Percentiles rank a stretch among this genome's conserved stretches.
phyloP scores from a whole-genome alignment of 1,140 invertebrate species.

The Druon quercuslanigerum region DNA sequence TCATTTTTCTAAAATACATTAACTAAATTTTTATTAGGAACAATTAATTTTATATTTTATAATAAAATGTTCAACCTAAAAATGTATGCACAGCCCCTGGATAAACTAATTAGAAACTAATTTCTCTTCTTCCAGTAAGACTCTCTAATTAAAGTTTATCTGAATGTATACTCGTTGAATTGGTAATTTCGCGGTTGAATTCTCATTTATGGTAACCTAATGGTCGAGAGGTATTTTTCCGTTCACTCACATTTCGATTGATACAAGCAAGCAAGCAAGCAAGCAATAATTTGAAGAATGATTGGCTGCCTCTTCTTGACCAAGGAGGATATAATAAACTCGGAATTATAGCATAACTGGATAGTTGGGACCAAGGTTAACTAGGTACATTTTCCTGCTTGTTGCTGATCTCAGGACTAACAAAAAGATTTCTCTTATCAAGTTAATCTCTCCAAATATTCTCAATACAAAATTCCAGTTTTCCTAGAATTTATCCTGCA shows the following conservation, averaged over 20 bases:
- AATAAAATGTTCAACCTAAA: no score
- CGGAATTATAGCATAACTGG: neutral
- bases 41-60: no score
- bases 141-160: no score
- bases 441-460: neutral
- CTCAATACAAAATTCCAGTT: no score
- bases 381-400: neutral
- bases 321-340: neutral
- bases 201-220: neutral
- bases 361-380: neutral
- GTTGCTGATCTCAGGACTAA: neutral
- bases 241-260: neutral
- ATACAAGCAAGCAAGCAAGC: neutral
- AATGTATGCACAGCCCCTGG: no score
- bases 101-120: no score
- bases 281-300: conserved; percentile 9
- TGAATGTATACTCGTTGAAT: no score
- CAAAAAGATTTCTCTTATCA: neutral
- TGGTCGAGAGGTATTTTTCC: neutral
- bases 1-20: no score
- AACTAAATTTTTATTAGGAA: no score
- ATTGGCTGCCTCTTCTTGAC: neutral
- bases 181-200: neutral
- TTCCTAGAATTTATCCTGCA: no score
- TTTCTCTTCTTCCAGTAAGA: no score